Base-by-base conservation (phyloP, 1,140 invertebrate species). In the Drosophila lacertosa region DNA sequence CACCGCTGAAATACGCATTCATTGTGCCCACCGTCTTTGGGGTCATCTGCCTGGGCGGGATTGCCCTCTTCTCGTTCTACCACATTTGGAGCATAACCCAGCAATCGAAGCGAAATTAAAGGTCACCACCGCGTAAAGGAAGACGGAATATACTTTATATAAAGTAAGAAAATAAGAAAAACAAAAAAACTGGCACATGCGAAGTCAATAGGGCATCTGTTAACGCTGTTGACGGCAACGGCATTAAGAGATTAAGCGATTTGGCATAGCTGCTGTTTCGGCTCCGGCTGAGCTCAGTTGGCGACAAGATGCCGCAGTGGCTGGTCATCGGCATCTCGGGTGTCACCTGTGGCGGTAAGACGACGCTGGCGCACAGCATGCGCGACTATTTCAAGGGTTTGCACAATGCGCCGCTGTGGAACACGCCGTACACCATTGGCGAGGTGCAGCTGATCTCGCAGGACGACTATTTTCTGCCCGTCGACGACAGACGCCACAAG, bases 331-430 rank as follows among this genome's bases (percentile, higher is more conserved):
- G 95, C 16, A 93, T 97, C 68, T 94, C 95, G 9, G 96, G 96
- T 1, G 94, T 95, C 3, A 97, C 96, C 0, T 95, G 95, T 73
- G 95, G 95, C 45, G 96, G 96, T 33, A 97, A 97, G 92, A 96
- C 96, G 1, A 95, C 95, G 0, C 72, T 97, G 13, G 93, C 95
- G 0, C 93, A 92, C 18, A 92, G 92, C 68, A 69, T 96, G 6
- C 89, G 92, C 3, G 89, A 94, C 39, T 91, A 91, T 22, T 92
- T 94, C 15, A 89, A 92, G 45, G 76, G 68, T 0, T 35, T 80
- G 9, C 64, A 73, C 9, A 79, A 80, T 53, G 75, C 65, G 0
- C 77, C 74, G 6, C 37, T 89, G 3, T 89, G 90, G 77, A 82
- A 90, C 50, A 84, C 89, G 0, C 72, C 82, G 0, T 82, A 89